phyloP scores from a whole-genome alignment of 2,888 invertebrate species.

The Phalera bucephala region DNA sequence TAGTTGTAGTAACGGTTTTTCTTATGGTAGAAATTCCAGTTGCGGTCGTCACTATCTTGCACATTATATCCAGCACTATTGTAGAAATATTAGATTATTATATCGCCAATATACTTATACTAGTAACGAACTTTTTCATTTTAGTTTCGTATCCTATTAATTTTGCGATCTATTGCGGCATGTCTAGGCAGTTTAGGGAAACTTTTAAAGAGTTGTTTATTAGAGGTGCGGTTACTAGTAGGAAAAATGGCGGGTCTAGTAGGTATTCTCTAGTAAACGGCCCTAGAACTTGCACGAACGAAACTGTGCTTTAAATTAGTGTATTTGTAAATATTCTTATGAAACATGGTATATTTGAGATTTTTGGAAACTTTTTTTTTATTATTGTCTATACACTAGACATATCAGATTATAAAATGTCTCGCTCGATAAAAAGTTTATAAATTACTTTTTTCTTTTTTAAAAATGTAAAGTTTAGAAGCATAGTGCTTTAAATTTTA shows the following conservation, averaged over 20 bases:
- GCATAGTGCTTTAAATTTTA: neutral
- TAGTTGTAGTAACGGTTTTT: conserved; percentile 93
- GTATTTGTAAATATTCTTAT: conserved; percentile 31
- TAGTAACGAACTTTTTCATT: conserved; percentile 95
- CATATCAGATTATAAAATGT: conserved; percentile 1
- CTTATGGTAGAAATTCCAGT: conserved; percentile 92
- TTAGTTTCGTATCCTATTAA: conserved; percentile 96
- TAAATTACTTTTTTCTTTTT: neutral
- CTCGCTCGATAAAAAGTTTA: too few relatives aligned
- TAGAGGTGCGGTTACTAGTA: conserved; percentile 82
- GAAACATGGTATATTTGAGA: conserved; percentile 9
- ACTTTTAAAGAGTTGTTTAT: conserved; percentile 95
- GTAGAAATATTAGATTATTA: conserved; percentile 89
- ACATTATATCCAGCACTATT: conserved; percentile 90
- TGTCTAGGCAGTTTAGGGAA: conserved; percentile 96
- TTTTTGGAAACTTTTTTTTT: conserved; percentile 15
- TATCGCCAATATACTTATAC: conserved; percentile 89
- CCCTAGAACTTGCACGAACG: conserved; percentile 91
- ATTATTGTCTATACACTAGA: conserved; percentile 20
- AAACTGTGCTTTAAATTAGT: conserved; percentile 87
- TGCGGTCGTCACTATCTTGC: conserved; percentile 91
- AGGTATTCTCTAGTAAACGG: conserved; percentile 92
- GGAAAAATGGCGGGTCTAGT: conserved; percentile 87
- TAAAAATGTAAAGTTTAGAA: neutral
- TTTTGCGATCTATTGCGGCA: conserved; percentile 97